Base-by-base conservation (phyloP, 2,888 invertebrate species). In the Poecilus cupreus region DNA sequence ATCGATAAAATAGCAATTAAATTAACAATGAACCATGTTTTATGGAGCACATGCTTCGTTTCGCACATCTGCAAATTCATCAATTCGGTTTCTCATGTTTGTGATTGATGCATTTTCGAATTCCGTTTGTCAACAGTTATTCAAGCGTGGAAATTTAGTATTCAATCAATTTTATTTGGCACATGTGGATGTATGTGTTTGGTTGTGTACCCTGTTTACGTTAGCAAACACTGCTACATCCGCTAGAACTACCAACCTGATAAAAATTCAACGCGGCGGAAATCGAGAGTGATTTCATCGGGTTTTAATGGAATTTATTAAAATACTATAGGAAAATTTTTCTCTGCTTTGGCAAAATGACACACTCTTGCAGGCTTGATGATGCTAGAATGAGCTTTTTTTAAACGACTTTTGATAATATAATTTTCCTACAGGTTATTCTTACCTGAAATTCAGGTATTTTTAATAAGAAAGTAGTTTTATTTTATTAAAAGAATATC, bases 41-140 rank as follows among this genome's bases (percentile, higher is more conserved):
- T 54, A 54, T 22, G 18, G 54, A 54, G 54, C 54, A 54, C 54
- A 22, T 54, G 54, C 54, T 54, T 54, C 22, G 20, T 54, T 54
- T 54, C 22, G 22, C 54, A 54, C 54, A 54, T 54, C 10, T 54
- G 54, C 18, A 54, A 54, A 54, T 32, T 54, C 54, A 54, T 54
- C 54, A 18, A 54, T 20, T 10, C 22, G 20, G 54, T 54, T 54
- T 22, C 54, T 54, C 54, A 22, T 54, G 54, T 54, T 54, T 18
- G 22, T 54, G 54, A 54, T 54, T 54, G 54, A 54, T 54, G 54
- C 54, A 54, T 54, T 54, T 54, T 54, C 54, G 54, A 54, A 54
- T 54, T 54, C 18, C 54, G 54, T 54, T 54, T 54, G 54, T 54
- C 54, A 54, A 54, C 54, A 54, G 54, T 54, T 54, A 54, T 22